Evolutionary conservation across 2,797 vertebrate species (phyloP).

Genomic region (Poeciliopsis turneri): DNA sequence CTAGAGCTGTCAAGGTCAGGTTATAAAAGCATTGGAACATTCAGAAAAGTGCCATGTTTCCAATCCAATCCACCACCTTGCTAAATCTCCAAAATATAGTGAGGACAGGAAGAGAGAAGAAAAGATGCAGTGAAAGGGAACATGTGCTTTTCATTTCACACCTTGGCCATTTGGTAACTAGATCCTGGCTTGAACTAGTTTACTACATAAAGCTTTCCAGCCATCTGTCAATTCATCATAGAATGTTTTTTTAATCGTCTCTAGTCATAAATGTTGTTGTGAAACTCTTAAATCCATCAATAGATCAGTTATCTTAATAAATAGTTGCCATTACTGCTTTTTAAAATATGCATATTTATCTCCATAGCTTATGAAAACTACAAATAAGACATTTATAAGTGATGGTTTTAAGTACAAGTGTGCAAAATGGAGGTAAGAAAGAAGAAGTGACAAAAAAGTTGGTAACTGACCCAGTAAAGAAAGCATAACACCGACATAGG

Average conservation of each 20-base stretch:
- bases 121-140: not conserved
- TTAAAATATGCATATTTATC: not conserved
- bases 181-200: not conserved
- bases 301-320: not conserved
- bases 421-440: not conserved
- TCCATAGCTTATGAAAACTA: not conserved
- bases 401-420: not conserved
- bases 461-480: not conserved
- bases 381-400: not conserved
- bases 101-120: not conserved
- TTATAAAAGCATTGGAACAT: not conserved
- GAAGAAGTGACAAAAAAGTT: not conserved
- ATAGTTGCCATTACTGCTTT: too few relatives aligned
- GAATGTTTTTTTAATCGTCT: not conserved
- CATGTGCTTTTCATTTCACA: not conserved
- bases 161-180: not conserved
- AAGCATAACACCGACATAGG: not conserved
- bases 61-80: constrained; percentile 8
- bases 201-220: not conserved
- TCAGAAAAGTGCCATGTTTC: constrained; percentile 20
- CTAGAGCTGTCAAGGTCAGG: constrained; percentile 2
- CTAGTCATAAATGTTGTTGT: not conserved
- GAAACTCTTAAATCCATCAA: not conserved
- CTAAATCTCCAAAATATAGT: constrained; percentile 6
- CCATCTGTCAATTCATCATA: not conserved